phyloP scores from a whole-genome alignment of 2,797 vertebrate species.

The Calcarius lapponicus region DNA sequence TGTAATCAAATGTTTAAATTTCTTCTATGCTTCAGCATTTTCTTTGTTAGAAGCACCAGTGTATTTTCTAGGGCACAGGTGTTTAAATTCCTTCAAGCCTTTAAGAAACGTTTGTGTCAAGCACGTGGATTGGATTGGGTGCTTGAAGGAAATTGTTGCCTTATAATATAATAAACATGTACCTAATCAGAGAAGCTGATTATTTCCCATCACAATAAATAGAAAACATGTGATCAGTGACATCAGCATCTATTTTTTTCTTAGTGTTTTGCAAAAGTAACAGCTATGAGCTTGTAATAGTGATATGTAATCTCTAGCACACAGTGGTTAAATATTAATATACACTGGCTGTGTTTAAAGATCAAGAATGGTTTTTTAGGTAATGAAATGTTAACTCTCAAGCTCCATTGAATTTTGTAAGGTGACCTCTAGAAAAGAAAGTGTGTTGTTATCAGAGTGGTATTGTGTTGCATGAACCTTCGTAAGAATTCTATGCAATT shows the following conservation, averaged over 20 bases:
- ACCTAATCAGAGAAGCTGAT: conserved; percentile 39
- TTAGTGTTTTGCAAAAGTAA: not conserved
- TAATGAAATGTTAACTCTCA: not conserved
- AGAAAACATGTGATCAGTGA: conserved; percentile 27
- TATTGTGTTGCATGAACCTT: not conserved
- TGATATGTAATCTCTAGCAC: conserved; percentile 32
- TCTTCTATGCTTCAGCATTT: not conserved
- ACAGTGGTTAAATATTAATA: conserved; percentile 67
- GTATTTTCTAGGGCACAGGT: not conserved
- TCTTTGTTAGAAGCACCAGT: not conserved
- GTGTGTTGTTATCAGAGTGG: not conserved
- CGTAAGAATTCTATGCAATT: not conserved
- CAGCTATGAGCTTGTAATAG: conserved; percentile 5
- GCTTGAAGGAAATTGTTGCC: not conserved
- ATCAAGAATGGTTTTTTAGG: conserved; percentile 24
- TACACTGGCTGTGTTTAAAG: conserved; percentile 41
- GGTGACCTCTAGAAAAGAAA: not conserved
- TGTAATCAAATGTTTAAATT: conserved; percentile 41
- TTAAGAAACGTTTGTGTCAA: conserved; percentile 10
- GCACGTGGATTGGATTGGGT: not conserved
- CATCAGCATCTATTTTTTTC: conserved; percentile 27
- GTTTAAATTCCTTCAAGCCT: not conserved
- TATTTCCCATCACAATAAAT: conserved; percentile 40
- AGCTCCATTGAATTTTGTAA: not conserved
- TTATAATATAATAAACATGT: conserved; percentile 21